A percentile compares a stretch with the other conserved stretches of the same genome.
Evolutionary conservation across 1,140 invertebrate species (phyloP).

Genomic region (Lethocerus indicus): DNA sequence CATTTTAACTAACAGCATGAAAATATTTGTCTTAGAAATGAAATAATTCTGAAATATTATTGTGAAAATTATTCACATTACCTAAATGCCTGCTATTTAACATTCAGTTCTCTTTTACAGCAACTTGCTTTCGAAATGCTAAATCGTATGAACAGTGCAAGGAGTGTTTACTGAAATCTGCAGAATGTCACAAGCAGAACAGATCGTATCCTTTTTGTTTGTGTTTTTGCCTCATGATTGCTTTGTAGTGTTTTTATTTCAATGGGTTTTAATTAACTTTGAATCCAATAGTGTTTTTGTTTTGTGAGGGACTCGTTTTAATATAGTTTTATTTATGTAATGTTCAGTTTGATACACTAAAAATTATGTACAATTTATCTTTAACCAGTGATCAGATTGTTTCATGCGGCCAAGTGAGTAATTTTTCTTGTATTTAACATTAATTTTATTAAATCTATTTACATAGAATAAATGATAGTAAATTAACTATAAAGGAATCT

Average conservation of each 20-base stretch:
- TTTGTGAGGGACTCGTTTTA: not conserved
- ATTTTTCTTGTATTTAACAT: not conserved
- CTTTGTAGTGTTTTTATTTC: not conserved
- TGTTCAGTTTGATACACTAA: conserved; percentile 10
- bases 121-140: conserved; percentile 76
- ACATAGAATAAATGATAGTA: not conserved
- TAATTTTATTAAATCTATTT: no score
- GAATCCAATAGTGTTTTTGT: not conserved
- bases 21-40: no score
- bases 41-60: no score
- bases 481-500: not conserved
- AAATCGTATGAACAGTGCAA: conserved; percentile 67
- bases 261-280: not conserved
- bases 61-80: no score
- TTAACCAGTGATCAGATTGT: conserved; percentile 39
- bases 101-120: conserved; percentile 35
- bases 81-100: no score
- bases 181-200: conserved; percentile 72
- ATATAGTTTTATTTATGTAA: not conserved
- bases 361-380: conserved; percentile 16
- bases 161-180: conserved; percentile 69
- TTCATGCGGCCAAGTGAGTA: conserved; percentile 79
- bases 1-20: no score
- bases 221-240: not conserved
- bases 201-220: conserved; percentile 52